phyloP scores from a whole-genome alignment of 2,888 invertebrate genomes.

The Andrena chrysosceles region DNA sequence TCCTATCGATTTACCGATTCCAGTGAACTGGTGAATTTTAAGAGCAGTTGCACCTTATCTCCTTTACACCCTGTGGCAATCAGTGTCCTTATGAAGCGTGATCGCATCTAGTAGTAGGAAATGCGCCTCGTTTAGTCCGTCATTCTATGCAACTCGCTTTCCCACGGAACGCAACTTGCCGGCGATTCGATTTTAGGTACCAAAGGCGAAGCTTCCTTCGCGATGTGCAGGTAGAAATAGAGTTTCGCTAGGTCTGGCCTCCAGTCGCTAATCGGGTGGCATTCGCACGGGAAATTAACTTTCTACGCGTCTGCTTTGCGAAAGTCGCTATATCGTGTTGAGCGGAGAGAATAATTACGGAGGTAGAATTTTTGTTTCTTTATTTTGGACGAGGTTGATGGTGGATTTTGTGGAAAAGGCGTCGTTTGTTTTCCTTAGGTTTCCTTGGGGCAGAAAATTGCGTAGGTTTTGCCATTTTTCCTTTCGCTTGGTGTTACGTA shows the following conservation, averaged over 20 bases:
- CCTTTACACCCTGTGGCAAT: no score
- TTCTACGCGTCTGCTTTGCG: not conserved
- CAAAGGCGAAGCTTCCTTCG: not conserved
- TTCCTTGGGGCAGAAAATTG: not conserved
- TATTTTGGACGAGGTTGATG: no score
- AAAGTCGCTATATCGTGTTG: not conserved
- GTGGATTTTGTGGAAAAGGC: no score
- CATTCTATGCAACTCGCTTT: not conserved
- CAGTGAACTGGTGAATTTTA: not conserved
- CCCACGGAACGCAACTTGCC: not conserved
- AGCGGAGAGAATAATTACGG: no score
- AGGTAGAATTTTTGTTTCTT: no score
- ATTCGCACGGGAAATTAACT: slow-evolving; percentile 16
- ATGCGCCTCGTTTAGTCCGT: not conserved
- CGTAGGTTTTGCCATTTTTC: not conserved
- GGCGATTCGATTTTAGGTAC: slow-evolving; percentile 1
- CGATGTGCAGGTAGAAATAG: not conserved
- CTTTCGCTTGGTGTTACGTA: not conserved
- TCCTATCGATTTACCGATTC: not conserved
- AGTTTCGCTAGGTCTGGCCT: slow-evolving; percentile 12
- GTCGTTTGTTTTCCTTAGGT: not conserved
- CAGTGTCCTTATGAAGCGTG: no score
- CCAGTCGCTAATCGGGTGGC: slow-evolving; percentile 22
- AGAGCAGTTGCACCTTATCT: not conserved
- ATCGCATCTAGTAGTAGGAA: not conserved